These are phyloP conservation scores for Conus ventricosus DNA, from an alignment of 1,140 invertebrate species.

Conservation along the genomic window DNA sequence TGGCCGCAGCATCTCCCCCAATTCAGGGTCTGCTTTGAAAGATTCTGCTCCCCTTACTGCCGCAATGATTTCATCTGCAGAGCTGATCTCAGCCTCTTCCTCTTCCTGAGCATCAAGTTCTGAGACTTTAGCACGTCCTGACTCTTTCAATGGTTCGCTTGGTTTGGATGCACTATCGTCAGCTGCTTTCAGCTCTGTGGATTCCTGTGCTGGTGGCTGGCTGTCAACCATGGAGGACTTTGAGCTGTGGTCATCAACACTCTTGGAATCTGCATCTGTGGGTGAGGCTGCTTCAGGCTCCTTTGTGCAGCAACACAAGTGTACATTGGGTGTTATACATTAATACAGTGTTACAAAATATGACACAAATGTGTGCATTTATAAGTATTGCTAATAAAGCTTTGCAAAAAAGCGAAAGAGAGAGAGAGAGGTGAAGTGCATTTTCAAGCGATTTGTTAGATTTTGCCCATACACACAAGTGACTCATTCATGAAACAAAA, in stretches of 20 bases:
- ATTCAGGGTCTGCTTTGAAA: neutral
- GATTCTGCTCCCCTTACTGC: neutral
- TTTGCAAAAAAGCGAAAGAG: neutral
- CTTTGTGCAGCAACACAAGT: neutral
- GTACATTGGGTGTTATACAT: neutral
- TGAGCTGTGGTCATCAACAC: neutral
- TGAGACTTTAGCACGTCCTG: neutral
- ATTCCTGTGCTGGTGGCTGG: neutral
- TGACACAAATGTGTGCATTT: neutral
- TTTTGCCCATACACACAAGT: too few species aligned
- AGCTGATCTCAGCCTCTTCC: conserved; percentile 5
- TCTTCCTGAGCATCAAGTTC: neutral
- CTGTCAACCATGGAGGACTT: neutral
- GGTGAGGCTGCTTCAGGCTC: neutral
- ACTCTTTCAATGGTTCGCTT: neutral
- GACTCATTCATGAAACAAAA: too few species aligned
- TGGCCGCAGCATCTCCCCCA: neutral
- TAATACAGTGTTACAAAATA: neutral
- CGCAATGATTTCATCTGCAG: neutral
- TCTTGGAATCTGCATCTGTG: neutral
- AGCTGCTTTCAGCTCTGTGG: neutral
- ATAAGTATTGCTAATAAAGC: neutral
- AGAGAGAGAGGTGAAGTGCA: neutral
- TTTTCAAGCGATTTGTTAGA: neutral
- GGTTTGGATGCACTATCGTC: neutral